Percentiles rank a stretch among this genome's conserved stretches.
phyloP scores from a whole-genome alignment of 2,888 invertebrate species.

The Podabrus alpinus region DNA sequence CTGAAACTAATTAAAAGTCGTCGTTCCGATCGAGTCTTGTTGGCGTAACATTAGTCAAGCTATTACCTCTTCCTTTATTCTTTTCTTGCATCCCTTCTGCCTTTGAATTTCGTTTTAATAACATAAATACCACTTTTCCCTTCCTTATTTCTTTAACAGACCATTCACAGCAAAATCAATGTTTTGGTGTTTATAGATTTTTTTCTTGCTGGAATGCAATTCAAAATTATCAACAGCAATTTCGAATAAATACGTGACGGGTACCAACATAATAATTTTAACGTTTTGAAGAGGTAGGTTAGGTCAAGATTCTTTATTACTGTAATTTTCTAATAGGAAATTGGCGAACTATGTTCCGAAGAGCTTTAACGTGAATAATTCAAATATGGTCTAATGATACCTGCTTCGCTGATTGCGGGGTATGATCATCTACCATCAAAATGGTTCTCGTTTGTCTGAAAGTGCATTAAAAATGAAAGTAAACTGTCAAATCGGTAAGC shows the following conservation, averaged over 20 bases:
- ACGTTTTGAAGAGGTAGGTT: neutral
- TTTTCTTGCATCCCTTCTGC: constrained; percentile 16
- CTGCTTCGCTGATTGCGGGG: neutral
- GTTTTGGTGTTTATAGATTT: neutral
- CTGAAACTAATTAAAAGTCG: constrained; percentile 56
- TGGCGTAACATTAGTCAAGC: constrained; percentile 50
- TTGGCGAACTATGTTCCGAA: neutral
- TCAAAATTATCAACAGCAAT: neutral
- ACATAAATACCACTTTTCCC: neutral
- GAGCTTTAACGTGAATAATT: neutral
- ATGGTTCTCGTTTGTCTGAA: neutral
- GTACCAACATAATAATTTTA: neutral
- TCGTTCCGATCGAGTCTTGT: constrained; percentile 50
- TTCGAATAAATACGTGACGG: neutral
- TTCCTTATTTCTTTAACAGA: neutral
- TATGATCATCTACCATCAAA: neutral
- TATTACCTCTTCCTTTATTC: constrained; percentile 24
- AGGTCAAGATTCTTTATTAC: neutral
- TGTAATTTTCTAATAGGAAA: neutral
- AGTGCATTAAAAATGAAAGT: neutral
- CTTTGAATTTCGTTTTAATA: constrained; percentile 7
- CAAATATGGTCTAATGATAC: neutral
- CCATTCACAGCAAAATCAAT: neutral
- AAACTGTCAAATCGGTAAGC: neutral
- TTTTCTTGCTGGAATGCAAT: neutral